These are phyloP conservation scores for Cheumatopsyche charites DNA, from an alignment of 1,140 invertebrate species.

Conservation along the genomic window DNA sequence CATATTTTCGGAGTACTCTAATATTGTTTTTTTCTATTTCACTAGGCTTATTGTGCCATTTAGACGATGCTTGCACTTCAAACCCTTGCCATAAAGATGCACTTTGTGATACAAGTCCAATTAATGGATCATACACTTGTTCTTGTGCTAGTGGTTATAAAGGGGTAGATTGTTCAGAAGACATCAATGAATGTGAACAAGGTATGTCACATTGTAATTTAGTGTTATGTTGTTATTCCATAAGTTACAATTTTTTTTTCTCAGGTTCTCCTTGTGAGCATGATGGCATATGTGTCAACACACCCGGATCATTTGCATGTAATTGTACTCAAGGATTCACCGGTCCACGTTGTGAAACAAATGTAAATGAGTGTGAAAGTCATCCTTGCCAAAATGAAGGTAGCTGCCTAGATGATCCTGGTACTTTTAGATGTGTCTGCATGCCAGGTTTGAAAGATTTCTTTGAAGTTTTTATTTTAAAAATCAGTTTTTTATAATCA, in stretches of 20 bases:
- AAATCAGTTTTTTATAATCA: neutral
- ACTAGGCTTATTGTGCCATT: conserved; percentile 86
- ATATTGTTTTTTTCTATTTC: conserved; percentile 38
- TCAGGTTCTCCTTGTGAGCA: conserved; percentile 89
- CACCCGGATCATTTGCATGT: conserved; percentile 90
- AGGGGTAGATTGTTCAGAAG: conserved; percentile 88
- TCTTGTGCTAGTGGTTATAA: conserved; percentile 91
- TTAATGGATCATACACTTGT: conserved; percentile 93
- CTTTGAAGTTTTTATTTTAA: neutral
- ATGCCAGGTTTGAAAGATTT: conserved; percentile 84
- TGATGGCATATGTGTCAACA: conserved; percentile 93
- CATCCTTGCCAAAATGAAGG: conserved; percentile 94
- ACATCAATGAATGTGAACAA: conserved; percentile 95
- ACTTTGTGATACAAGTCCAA: conserved; percentile 93
- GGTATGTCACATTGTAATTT: conserved; percentile 62
- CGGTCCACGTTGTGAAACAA: conserved; percentile 88
- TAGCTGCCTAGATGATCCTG: conserved; percentile 92
- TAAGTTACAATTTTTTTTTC: conserved; percentile 35
- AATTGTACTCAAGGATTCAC: conserved; percentile 93
- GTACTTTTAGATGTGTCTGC: conserved; percentile 92
- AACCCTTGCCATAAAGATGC: conserved; percentile 94
- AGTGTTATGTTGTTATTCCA: neutral
- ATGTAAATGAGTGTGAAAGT: conserved; percentile 94
- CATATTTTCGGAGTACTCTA: neutral
- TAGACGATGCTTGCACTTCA: conserved; percentile 96